Conservation (phyloP, 2,888 invertebrate species). For the Leptinotarsa rubiginosa region DNA sequence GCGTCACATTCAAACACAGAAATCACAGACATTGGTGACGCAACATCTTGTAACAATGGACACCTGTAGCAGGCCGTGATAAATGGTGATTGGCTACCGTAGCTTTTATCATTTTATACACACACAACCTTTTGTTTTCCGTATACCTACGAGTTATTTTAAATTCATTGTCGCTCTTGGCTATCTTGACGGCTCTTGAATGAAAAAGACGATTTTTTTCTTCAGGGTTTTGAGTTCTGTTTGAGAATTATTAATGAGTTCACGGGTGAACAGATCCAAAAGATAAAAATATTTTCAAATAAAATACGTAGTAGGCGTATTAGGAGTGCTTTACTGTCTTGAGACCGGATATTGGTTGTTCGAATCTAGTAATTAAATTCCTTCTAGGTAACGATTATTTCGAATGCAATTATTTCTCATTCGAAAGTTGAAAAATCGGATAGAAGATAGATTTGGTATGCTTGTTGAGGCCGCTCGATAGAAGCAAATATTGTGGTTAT, state of each 20-base stretch:
- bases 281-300: constrained; percentile 13
- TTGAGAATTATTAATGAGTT: constrained; percentile 25
- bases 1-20: constrained; percentile 30
- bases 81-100: constrained; percentile 56
- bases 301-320: constrained; percentile 8
- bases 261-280: constrained; percentile 9
- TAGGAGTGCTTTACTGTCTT: not conserved
- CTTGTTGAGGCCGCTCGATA: no score
- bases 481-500: no score
- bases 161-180: constrained; percentile 25
- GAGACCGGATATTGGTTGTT: not conserved
- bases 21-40: constrained; percentile 40
- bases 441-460: not conserved
- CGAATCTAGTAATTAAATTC: not conserved
- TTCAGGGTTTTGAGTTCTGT: constrained; percentile 20
- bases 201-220: constrained; percentile 17
- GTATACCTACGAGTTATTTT: constrained; percentile 20
- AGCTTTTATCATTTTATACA: constrained; percentile 44
- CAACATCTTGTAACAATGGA: constrained; percentile 48
- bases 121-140: constrained; percentile 36
- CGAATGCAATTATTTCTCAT: not conserved
- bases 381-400: not conserved
- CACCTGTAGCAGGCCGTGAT: constrained; percentile 51
- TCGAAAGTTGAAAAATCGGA: not conserved
- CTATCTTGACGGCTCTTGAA: constrained; percentile 26